Base-by-base conservation (phyloP, 2,888 invertebrate species). In the Hypercompe scribonia region DNA sequence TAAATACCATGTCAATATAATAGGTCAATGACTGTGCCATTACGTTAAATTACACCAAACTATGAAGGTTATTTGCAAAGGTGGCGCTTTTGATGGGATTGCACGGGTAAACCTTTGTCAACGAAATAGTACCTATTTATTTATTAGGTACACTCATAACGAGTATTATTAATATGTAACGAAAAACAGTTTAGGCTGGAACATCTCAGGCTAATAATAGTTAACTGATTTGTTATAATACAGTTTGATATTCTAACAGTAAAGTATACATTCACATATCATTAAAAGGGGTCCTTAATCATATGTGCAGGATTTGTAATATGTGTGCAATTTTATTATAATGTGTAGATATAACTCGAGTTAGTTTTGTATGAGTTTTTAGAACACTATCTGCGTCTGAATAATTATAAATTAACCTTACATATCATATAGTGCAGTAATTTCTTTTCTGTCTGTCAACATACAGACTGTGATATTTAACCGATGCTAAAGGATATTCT, bases 21-120 rank as follows among this genome's bases (percentile, higher is more conserved):
- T 77, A 65, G 82, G 82, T 81, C 80, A 80, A 76, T 73, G 84
- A 83, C 81, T 74, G 66, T 72, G 10, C 75, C 74, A 82, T 83
- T 81, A 81, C 63, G 72, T 83, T 71, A 76, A 83, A 82, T 82
- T 83, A 83, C 79, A 73, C 71, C 65, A 76, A 77, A 77, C 74
- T 74, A 71, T 69, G 77, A 66, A 75, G 71, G 74, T 77, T 73
- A 75, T 83, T 66, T 75, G 70, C 72, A 71, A 76, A 79, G 81
- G 74, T 77, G 68, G 42, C 39, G 72, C 67, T 76, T 74, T 77
- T 77, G 75, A 79, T 77, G 74, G 66, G 71, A 82, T 82, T 79
- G 34, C 34, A 70, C 46, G 46, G 46, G 28, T 68, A 69, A 70
- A 34, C 46, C n/a, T 28, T 69, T 42, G 69, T 42, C 18, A 39